A percentile compares a stretch with the other conserved stretches of the same genome.
These are phyloP conservation scores for Gobio occitaniae DNA, from an alignment of 2,797 vertebrate species.

Conservation along the genomic window DNA sequence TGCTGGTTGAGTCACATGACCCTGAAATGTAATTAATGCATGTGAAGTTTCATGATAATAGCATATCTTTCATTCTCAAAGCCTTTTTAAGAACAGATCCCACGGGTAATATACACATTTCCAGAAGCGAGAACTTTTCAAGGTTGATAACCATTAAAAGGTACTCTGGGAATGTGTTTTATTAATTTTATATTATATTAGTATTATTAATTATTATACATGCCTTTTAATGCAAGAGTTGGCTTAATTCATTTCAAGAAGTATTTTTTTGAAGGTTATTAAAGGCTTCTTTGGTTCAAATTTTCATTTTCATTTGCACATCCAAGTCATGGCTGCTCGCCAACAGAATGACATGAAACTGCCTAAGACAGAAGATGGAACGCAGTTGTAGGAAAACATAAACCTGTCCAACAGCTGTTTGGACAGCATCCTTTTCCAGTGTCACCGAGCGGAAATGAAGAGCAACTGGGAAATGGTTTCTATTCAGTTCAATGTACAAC, in stretches of 20 bases:
- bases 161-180: conserved; percentile 25
- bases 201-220: conserved; percentile 27
- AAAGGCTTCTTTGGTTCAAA: conserved; percentile 6
- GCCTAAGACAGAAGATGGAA: conserved; percentile 7
- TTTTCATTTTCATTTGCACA: conserved; percentile 21
- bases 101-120: conserved; percentile 19
- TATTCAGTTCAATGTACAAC: conserved; percentile 54
- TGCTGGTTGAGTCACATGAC: conserved; percentile 10
- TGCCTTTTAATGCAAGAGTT: conserved; percentile 7
- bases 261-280: conserved; percentile 1
- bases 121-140: conserved; percentile 30
- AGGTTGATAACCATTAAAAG: conserved; percentile 42
- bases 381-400: conserved; percentile 5
- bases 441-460: conserved; percentile 71
- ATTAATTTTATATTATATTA: conserved; percentile 37
- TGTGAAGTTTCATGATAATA: conserved; percentile 41
- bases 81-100: conserved; percentile 44
- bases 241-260: conserved; percentile 47
- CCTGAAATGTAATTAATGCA: conserved; percentile 46
- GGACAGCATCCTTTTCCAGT: conserved; percentile 63
- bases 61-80: conserved; percentile 20
- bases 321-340: background rate
- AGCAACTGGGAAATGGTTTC: conserved; percentile 72
- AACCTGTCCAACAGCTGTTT: conserved; percentile 12
- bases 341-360: conserved; percentile 22